These are phyloP conservation scores for Idaea biselata DNA, from an alignment of 2,888 invertebrate species.

Conservation along the genomic window DNA sequence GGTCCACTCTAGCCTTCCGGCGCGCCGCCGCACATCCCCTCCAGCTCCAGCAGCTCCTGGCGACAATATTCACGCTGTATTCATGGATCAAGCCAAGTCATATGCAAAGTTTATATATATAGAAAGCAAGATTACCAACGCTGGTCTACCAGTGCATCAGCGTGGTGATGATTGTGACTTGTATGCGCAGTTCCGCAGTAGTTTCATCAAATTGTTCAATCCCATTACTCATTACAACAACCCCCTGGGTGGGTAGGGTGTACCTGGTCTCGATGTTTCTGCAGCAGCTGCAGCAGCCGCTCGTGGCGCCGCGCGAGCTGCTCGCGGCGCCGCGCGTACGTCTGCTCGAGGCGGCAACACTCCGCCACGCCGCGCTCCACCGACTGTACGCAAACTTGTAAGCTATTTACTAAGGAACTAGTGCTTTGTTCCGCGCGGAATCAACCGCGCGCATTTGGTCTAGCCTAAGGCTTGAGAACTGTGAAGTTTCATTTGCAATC, in stretches of 20 bases:
- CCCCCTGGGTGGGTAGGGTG: too few relatives aligned
- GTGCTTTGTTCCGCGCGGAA: neutral
- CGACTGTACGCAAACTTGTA: conserved; percentile 68
- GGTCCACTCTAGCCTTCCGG: conserved; percentile 54
- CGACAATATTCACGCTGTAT: conserved; percentile 5
- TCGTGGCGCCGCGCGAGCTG: conserved; percentile 90
- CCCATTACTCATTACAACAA: too few relatives aligned
- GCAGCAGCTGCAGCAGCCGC: conserved; percentile 84
- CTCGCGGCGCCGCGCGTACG: conserved; percentile 87
- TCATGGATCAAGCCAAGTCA: too few relatives aligned
- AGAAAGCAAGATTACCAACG: neutral
- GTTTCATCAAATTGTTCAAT: too few relatives aligned
- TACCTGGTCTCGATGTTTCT: conserved; percentile 65
- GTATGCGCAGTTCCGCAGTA: neutral
- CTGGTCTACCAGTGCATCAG: too few relatives aligned
- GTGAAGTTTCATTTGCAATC: too few relatives aligned
- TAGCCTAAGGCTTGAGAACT: too few relatives aligned
- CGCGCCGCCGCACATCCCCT: conserved; percentile 63
- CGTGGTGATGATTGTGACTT: too few relatives aligned
- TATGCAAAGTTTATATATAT: neutral
- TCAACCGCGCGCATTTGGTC: neutral
- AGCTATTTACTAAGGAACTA: neutral
- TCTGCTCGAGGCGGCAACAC: conserved; percentile 88
- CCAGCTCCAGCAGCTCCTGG: conserved; percentile 66
- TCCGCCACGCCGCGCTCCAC: conserved; percentile 95